Percentiles rank a stretch among this genome's conserved stretches.
Conservation (phyloP, 2,113 vertebrate genomes). For the Amia ocellicauda region DNA sequence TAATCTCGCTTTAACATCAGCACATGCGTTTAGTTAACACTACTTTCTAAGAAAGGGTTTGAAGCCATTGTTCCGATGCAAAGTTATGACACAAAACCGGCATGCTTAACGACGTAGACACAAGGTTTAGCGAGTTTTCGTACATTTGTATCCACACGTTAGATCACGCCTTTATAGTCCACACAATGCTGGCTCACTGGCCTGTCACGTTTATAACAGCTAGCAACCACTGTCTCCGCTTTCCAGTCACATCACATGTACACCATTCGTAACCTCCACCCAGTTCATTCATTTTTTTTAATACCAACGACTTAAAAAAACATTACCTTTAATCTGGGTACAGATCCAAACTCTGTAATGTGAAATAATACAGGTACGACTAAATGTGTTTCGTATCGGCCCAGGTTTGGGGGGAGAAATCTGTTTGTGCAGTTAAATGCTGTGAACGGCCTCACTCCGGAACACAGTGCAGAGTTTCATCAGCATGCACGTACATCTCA, state of each 20-base stretch:
- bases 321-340: conserved; percentile 3
- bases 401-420: background rate
- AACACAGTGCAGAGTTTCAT: conserved; percentile 13
- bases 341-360: background rate
- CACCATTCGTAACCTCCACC: background rate
- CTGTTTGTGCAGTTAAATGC: background rate
- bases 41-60: no score
- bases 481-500: conserved; percentile 14
- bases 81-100: no score
- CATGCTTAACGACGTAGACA: no score
- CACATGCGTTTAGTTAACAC: no score
- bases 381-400: background rate
- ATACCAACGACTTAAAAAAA: background rate
- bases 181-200: no score
- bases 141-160: no score
- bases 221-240: no score
- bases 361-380: background rate
- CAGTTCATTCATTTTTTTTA: conserved; percentile 14
- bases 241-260: background rate
- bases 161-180: no score
- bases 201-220: no score
- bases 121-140: no score
- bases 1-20: no score
- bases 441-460: background rate
- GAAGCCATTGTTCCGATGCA: background rate